Conservation (phyloP, 1,140 invertebrate genomes). For the Mercenaria mercenaria region DNA sequence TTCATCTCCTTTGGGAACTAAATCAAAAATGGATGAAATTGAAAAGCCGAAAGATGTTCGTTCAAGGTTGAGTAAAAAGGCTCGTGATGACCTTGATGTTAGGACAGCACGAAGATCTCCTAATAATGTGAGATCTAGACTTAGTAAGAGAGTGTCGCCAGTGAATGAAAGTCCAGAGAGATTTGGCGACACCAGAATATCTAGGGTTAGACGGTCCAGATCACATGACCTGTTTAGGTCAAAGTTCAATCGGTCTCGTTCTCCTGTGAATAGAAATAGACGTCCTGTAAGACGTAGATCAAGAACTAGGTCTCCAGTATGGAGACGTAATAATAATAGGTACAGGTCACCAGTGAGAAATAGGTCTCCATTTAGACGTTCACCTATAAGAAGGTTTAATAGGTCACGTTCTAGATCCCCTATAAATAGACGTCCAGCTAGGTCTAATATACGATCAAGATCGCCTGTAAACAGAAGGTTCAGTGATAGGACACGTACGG, state of each 20-base stretch:
- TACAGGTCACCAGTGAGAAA: conserved; percentile 23
- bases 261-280: conserved; percentile 13
- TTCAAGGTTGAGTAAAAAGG: conserved; percentile 41
- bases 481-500: conserved; percentile 30
- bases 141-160: conserved; percentile 56
- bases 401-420: conserved; percentile 43
- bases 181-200: conserved; percentile 29
- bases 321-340: conserved; percentile 27
- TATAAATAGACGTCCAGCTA: conserved; percentile 22
- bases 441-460: conserved; percentile 33
- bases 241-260: conserved; percentile 21
- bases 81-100: not conserved
- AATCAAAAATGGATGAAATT: conserved; percentile 56
- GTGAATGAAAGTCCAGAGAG: conserved; percentile 9
- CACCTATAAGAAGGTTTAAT: conserved; percentile 40
- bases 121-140: conserved; percentile 58
- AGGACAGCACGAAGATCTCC: conserved; percentile 17
- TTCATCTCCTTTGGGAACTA: conserved; percentile 5
- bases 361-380: conserved; percentile 41
- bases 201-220: conserved; percentile 37
- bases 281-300: conserved; percentile 8
- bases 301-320: conserved; percentile 31
- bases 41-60: conserved; percentile 41
- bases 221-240: conserved; percentile 43
- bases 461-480: conserved; percentile 28